These are phyloP conservation scores for Dreissena polymorpha DNA, from an alignment of 1,140 invertebrate species.

Conservation along the genomic window DNA sequence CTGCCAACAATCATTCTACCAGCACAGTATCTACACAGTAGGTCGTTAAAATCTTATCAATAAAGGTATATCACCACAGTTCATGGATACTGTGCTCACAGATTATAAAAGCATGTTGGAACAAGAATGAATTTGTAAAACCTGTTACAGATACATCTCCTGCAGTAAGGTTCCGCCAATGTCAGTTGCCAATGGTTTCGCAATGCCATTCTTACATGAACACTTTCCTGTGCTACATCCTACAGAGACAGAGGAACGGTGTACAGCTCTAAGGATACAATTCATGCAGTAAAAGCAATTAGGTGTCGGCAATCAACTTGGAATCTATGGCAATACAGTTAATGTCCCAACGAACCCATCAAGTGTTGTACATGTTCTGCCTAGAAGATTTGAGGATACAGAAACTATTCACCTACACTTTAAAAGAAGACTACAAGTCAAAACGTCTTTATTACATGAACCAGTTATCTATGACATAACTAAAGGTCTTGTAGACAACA, in stretches of 20 bases:
- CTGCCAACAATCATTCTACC: slow-evolving; percentile 49
- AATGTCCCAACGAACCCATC: slow-evolving; percentile 54
- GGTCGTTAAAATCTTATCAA: not conserved
- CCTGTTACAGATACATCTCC: slow-evolving; percentile 49
- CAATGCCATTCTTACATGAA: not conserved
- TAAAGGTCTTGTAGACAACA: too few relatives aligned
- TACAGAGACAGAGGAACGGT: too few relatives aligned
- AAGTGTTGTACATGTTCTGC: slow-evolving; percentile 10
- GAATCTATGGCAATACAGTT: slow-evolving; percentile 52
- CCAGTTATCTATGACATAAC: slow-evolving; percentile 48
- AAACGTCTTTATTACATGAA: slow-evolving; percentile 34
- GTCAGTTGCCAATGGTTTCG: slow-evolving; percentile 34
- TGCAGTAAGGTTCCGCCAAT: slow-evolving; percentile 46
- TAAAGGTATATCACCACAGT: slow-evolving; percentile 26
- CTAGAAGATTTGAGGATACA: too few relatives aligned
- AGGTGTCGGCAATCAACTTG: slow-evolving; percentile 47
- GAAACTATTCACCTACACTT: too few relatives aligned
- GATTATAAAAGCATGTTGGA: slow-evolving; percentile 32
- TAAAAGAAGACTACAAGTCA: slow-evolving; percentile 24
- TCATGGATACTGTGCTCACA: slow-evolving; percentile 28
- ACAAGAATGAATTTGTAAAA: slow-evolving; percentile 55
- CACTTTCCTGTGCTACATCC: not conserved
- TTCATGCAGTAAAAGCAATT: slow-evolving; percentile 55
- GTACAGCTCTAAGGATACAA: too few relatives aligned
- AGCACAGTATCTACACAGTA: slow-evolving; percentile 48